Conservation (phyloP, 2,113 vertebrate genomes). For the Etheostoma spectabile region DNA sequence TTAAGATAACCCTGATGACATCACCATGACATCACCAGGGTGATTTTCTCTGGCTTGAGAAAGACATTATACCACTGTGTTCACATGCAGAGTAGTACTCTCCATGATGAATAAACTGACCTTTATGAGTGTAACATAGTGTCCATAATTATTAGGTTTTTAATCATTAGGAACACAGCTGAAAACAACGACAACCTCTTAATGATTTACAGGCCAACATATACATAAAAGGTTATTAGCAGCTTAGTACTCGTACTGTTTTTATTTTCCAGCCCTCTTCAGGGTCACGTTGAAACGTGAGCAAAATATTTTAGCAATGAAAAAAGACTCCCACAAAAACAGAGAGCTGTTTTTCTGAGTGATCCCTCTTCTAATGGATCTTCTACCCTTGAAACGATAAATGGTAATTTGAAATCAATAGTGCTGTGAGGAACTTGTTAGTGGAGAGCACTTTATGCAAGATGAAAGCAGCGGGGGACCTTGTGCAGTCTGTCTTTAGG, state of each 20-base stretch:
- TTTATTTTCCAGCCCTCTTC: neutral
- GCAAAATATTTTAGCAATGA: neutral
- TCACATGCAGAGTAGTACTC: neutral
- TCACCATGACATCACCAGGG: neutral
- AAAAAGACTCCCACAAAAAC: neutral
- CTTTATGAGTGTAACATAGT: neutral
- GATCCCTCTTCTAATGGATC: neutral
- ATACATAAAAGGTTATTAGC: neutral
- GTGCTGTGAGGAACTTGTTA: neutral
- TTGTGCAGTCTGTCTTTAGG: neutral
- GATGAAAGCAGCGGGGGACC: neutral
- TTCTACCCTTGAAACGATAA: neutral
- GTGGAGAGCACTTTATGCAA: neutral
- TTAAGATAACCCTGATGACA: neutral
- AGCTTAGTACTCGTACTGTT: neutral
- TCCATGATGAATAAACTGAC: neutral
- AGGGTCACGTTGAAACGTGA: neutral
- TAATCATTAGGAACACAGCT: neutral
- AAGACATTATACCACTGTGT: neutral
- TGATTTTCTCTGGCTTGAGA: neutral
- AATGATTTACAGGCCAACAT: neutral
- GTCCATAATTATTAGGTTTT: neutral
- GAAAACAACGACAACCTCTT: neutral
- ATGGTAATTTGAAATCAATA: neutral
- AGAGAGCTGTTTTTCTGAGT: neutral